These are phyloP conservation scores for Exocentrus adspersus DNA, from an alignment of 2,888 invertebrate genomes.

Conservation along the genomic window DNA sequence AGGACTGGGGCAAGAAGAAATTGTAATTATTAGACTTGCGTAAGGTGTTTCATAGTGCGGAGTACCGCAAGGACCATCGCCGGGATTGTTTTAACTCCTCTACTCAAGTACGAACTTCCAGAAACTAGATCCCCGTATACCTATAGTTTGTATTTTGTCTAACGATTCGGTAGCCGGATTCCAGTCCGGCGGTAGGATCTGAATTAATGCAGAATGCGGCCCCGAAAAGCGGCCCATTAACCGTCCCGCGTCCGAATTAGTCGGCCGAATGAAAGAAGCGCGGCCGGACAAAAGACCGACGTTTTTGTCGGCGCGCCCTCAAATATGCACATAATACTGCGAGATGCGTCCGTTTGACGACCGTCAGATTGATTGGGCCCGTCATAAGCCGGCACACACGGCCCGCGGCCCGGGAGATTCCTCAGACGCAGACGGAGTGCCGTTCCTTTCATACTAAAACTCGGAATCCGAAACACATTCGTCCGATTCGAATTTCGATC, in stretches of 20 bases:
- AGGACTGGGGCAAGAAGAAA: too few species aligned
- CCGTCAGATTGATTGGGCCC: slow-evolving; percentile 42
- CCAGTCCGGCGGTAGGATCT: slow-evolving; percentile 40
- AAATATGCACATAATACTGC: slow-evolving; percentile 59
- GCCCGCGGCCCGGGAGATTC: slow-evolving; percentile 6
- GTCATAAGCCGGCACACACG: slow-evolving; percentile 25
- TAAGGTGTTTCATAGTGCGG: too few species aligned
- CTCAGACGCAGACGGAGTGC: slow-evolving; percentile 39
- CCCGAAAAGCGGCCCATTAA: slow-evolving; percentile 51
- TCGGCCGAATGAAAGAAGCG: slow-evolving; percentile 59
- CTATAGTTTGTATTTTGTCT: too few species aligned
- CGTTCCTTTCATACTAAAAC: too few species aligned
- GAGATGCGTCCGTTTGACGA: background rate
- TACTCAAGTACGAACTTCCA: too few species aligned
- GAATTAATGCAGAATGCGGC: slow-evolving; percentile 48
- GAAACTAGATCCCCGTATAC: too few species aligned
- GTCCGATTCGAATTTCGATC: too few species aligned
- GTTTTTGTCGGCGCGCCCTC: slow-evolving; percentile 58
- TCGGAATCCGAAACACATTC: too few species aligned
- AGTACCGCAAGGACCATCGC: too few species aligned
- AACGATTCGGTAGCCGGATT: too few species aligned
- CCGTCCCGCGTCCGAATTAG: slow-evolving; percentile 58
- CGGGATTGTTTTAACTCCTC: too few species aligned
- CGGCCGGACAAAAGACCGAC: slow-evolving; percentile 55
- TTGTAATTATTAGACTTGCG: too few species aligned